Percentiles rank a stretch among this genome's conserved stretches.
phyloP scores from a whole-genome alignment of 1,140 invertebrate genomes.

The Scaptodrosophila lebanonensis region DNA sequence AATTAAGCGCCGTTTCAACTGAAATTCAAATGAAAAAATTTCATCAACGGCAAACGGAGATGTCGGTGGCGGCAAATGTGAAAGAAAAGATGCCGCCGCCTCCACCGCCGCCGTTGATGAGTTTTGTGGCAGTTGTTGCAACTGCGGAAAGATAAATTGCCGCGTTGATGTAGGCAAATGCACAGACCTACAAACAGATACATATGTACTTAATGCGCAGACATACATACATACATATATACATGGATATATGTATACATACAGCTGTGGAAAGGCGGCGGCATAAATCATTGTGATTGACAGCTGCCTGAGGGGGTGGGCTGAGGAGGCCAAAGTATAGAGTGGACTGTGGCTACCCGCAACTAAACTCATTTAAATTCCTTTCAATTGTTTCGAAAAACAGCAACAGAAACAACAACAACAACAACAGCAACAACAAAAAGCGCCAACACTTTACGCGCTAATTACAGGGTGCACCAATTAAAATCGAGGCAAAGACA shows the following conservation, averaged over 20 bases:
- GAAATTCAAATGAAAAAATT: slow-evolving; percentile 67
- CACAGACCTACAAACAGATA: slow-evolving; percentile 48
- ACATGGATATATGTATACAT: too few relatives aligned
- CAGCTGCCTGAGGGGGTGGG: slow-evolving; percentile 42
- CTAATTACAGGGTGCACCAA: slow-evolving; percentile 67
- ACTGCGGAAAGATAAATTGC: slow-evolving; percentile 75
- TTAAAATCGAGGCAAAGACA: slow-evolving; percentile 38
- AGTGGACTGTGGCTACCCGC: slow-evolving; percentile 46
- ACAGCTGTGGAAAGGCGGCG: slow-evolving; percentile 53
- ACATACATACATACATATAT: too few relatives aligned
- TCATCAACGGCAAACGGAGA: slow-evolving; percentile 40
- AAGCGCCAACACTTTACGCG: slow-evolving; percentile 50
- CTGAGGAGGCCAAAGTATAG: slow-evolving; percentile 4
- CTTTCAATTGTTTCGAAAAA: slow-evolving; percentile 69
- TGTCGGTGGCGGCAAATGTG: slow-evolving; percentile 15
- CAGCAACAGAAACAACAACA: slow-evolving; percentile 50
- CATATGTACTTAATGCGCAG: too few relatives aligned
- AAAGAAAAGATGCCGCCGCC: slow-evolving; percentile 61
- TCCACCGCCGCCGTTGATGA: slow-evolving; percentile 42
- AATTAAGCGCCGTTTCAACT: slow-evolving; percentile 62
- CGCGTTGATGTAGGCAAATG: slow-evolving; percentile 68
- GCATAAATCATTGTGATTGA: slow-evolving; percentile 77
- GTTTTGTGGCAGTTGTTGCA: slow-evolving; percentile 51
- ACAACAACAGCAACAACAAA: slow-evolving; percentile 7
- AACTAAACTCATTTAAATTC: slow-evolving; percentile 75